phyloP scores from a whole-genome alignment of 2,797 vertebrate species.

The Mormyrus proboscirostris region DNA sequence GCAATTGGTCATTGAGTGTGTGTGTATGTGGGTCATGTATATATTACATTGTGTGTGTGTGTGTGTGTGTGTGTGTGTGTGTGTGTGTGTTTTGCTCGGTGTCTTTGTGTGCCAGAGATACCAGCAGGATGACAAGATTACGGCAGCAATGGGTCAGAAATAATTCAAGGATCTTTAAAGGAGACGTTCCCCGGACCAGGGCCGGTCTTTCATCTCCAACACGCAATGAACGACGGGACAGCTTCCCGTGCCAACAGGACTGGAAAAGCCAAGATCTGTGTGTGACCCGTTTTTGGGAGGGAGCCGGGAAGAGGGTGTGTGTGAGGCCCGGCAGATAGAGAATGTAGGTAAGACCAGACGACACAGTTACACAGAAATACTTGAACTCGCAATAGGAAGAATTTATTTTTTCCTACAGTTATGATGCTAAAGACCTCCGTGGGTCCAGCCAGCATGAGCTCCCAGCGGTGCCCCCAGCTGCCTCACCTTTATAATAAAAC shows the following conservation, averaged over 20 bases:
- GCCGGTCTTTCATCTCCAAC: slow-evolving; percentile 37
- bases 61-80: no score
- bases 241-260: slow-evolving; percentile 11
- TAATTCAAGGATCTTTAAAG: slow-evolving; percentile 55
- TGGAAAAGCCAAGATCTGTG: slow-evolving; percentile 23
- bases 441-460: neutral
- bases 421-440: neutral
- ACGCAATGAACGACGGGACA: neutral
- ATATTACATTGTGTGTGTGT: neutral
- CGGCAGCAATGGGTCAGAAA: slow-evolving; percentile 51
- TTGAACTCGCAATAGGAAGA: neutral
- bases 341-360: neutral
- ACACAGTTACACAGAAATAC: slow-evolving; percentile 1
- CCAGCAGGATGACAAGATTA: slow-evolving; percentile 44
- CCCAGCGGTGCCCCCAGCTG: neutral
- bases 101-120: slow-evolving; percentile 1
- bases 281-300: slow-evolving; percentile 21
- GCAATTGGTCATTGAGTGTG: neutral
- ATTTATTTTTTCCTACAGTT: neutral
- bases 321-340: neutral
- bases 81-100: neutral
- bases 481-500: slow-evolving; percentile 95
- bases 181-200: slow-evolving; percentile 47
- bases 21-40: neutral
- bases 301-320: neutral